phyloP scores from a whole-genome alignment of 1,140 invertebrate genomes.

The Eueides isabella region DNA sequence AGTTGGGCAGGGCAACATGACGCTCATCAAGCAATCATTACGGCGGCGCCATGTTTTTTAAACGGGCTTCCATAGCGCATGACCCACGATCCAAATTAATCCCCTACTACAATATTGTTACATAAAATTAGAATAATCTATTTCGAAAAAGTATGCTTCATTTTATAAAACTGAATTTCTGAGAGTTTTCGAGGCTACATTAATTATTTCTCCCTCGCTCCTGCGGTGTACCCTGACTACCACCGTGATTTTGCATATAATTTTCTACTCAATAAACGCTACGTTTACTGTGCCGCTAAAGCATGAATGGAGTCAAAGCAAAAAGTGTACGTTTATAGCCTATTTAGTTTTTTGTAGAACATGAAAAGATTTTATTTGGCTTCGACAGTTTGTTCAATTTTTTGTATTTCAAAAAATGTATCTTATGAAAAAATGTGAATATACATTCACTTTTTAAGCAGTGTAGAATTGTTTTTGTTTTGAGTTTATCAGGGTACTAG shows the following conservation, averaged over 20 bases:
- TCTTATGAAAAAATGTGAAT: neutral
- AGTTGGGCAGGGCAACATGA: slow-evolving; percentile 46
- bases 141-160: slow-evolving; percentile 54
- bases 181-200: slow-evolving; percentile 59
- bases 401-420: neutral
- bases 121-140: slow-evolving; percentile 67
- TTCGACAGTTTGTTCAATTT: neutral
- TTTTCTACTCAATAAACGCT: slow-evolving; percentile 72
- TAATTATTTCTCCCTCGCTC: slow-evolving; percentile 67
- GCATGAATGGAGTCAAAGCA: slow-evolving; percentile 34
- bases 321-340: neutral
- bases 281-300: slow-evolving; percentile 46
- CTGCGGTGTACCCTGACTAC: slow-evolving; percentile 61
- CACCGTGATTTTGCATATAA: slow-evolving; percentile 76
- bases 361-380: neutral
- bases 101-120: slow-evolving; percentile 69
- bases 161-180: slow-evolving; percentile 57
- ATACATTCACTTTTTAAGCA: neutral
- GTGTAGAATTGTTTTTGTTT: neutral
- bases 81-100: slow-evolving; percentile 71
- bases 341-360: neutral
- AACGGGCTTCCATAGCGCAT: slow-evolving; percentile 69
- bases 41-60: slow-evolving; percentile 78
- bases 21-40: slow-evolving; percentile 76
- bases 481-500: no score